A percentile compares a stretch with the other conserved stretches of the same genome.
Evolutionary conservation across 2,797 vertebrate genomes (phyloP).

Genomic region (Spea hammondii): DNA sequence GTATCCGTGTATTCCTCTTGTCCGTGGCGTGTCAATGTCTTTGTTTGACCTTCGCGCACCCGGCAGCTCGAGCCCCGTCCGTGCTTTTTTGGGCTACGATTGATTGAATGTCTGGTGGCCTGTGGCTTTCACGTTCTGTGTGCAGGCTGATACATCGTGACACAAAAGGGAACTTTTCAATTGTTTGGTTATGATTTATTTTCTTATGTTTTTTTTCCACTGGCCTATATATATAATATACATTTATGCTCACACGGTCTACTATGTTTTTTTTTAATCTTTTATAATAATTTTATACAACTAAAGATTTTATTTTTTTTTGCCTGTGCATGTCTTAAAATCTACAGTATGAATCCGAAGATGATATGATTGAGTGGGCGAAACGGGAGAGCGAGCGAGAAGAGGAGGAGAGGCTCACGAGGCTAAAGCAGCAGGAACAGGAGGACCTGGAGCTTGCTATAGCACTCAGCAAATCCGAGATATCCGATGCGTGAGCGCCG

Average conservation of each 20-base stretch:
- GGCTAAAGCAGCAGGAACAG: conserved; percentile 94
- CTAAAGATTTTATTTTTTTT: conserved; percentile 11
- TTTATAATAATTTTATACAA: conserved; percentile 7
- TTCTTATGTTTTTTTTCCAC: no score
- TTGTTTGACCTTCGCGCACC: no score
- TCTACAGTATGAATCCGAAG: conserved; percentile 92
- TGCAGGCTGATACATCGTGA: no score
- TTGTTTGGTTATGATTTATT: no score
- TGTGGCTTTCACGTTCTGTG: no score
- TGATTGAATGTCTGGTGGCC: no score
- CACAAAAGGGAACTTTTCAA: not conserved
- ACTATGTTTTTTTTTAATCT: not conserved
- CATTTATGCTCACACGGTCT: no score
- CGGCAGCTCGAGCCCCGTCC: no score
- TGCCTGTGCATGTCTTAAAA: conserved; percentile 57
- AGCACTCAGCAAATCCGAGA: conserved; percentile 97
- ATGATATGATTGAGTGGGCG: conserved; percentile 99
- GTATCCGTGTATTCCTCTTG: no score
- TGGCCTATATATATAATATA: no score
- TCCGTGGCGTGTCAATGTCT: no score
- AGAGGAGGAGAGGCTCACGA: conserved; percentile 90
- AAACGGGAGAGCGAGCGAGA: conserved; percentile 97
- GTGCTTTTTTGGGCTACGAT: no score
- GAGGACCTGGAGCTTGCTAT: conserved; percentile 98
- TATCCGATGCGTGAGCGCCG: conserved; percentile 80